Base-by-base conservation (phyloP, 2,797 vertebrate genomes). In the Hipposideros larvatus region DNA sequence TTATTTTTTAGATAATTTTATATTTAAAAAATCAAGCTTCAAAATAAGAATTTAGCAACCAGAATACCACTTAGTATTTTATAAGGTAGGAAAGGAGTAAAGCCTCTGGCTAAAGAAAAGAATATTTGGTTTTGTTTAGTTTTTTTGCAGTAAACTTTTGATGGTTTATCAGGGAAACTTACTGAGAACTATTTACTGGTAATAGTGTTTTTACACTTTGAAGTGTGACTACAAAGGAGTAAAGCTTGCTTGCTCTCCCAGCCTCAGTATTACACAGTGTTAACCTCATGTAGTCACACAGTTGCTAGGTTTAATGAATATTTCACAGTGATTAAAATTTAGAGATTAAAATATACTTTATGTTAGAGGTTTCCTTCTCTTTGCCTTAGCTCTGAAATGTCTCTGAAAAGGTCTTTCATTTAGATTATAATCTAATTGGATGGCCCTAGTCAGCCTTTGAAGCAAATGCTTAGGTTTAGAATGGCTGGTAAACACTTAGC, bases 201-300 rank as follows among this genome's bases (percentile, higher is more conserved):
- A n/a, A 70, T 57, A 41, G 66, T 19, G 26, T 90, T 93, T 94
- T n/a, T n/a, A n/a, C n/a, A 57, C 90, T 78, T 87, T 97, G 71
- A 95, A 88, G n/a, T 80, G 48, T 95, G 65, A 90, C 82, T 94
- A 66, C n/a, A 63, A 93, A 94, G 74, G 57, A 89, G 63, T 51
- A 61, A 9, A 73, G 53, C 51, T 84, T 74, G 53, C 51, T 84
- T 74, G 5, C 71, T 88, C 86, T 84, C 55, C 43, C 21, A 74
- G 61, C 28, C 61, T 77, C 55, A 9, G 57, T 90, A 43, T 48
- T 41, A 70, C 21, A 57, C 28, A 41, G 21, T 75, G 55, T 74
- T 46, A 65, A 37, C 79, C 63, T 91, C 48, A 34, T 78, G 43
- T 22, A 91, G 66, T n/a, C 11, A 26, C 74, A 41, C 21, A 34